Evolutionary conservation across 92 coral and sea anemone genomes (phyloP), one percentile per base, ranked within the genome.

Genomic region (Pocillopora grandis): DNA sequence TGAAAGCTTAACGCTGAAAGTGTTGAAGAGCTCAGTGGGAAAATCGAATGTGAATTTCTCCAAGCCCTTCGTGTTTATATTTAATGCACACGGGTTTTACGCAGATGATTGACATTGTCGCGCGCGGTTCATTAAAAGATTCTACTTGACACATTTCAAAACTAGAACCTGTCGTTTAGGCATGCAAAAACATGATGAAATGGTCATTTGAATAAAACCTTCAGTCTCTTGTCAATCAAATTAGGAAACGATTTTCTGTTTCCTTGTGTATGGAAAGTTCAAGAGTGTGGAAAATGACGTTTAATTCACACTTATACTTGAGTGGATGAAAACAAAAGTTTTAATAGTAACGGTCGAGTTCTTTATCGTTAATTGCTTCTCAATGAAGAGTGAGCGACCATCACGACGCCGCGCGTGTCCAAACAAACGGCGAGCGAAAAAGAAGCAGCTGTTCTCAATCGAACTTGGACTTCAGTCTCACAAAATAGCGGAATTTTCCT

Each of bases 371-470:
- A 70, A 36, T 70, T 70, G 19, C 75, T 70, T 70, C 70, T 19
- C 31, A 66, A 66, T 66, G 70, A 66, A 33, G 70, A 19, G 27
- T 3, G 75, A 18, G 55, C 52, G 20, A 69, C 7, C 55, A 7
- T 36, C 21, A 20, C 75, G 13, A 13, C 75, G 21, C 48, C 8
- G 9, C 17, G 15, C 35, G 75, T 35, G 55, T 35, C 4, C 2
- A 36, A 13, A 12, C 42, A 31, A 16, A 59, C 0, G 55, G 55
- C 11, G 9, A 70, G 56, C 55, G 10, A 35, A 68, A 11, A 36
- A 36, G 36, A 68, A 48, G 6, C 75, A 70, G 75, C 75, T 70
- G 75, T 37, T 37, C 36, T 49, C 75, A 5, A 70, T 70, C 75
- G 16, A 0, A 19, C 70, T 66, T 12, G 10, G 14, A 21, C 70